Base-by-base conservation (phyloP, 2,797 vertebrate species). In the Haliaeetus vocifer region DNA sequence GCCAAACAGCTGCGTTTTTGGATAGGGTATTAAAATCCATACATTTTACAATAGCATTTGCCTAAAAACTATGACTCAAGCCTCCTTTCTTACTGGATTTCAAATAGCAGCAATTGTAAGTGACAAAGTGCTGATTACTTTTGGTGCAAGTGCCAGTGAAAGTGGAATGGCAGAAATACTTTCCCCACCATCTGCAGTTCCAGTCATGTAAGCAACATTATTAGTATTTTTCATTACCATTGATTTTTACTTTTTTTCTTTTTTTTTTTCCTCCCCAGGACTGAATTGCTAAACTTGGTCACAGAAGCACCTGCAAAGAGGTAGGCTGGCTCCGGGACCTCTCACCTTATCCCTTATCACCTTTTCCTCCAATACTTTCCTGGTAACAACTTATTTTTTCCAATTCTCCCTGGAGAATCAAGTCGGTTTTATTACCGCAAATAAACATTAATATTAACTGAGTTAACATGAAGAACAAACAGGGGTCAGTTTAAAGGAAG, bases 141-240 rank as follows among this genome's bases (percentile, higher is more conserved):
- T 44, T 85, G 63, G 28, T 55, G 37, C 23, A 21, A 50, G 25
- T 10, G n/a, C 21, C 55, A 52, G 12, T 21, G 21, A 9, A 38
- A 5, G 61, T 8, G 35, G 81, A 47, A 45, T 13, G 56, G 70
- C 56, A 89, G 74, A 67, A 65, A 11, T 4, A 11, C 58, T 21
- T 35, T 67, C 45, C 92, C 53, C 58, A 38, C 7, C 42, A 49
- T 5, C 18, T 0, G 0, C 83, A 38, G 42, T 11, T 73, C 56
- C 47, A 35, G 13, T n/a, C 19, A 4, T 3, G 2, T 12, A 23
- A 37, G 15, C 0, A 0, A 33, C 8, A 9, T 20, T 52, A 26
- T 2, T 82, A 22, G 20, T 2, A 3, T 67, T 86, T 70, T 47
- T 63, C 19, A 20, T 82, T n/a, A 25, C 7, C 5, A 15, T 6